phyloP scores from a whole-genome alignment of 35 echinoderm and acorn worm species.

The Eucidaris tribuloides region DNA sequence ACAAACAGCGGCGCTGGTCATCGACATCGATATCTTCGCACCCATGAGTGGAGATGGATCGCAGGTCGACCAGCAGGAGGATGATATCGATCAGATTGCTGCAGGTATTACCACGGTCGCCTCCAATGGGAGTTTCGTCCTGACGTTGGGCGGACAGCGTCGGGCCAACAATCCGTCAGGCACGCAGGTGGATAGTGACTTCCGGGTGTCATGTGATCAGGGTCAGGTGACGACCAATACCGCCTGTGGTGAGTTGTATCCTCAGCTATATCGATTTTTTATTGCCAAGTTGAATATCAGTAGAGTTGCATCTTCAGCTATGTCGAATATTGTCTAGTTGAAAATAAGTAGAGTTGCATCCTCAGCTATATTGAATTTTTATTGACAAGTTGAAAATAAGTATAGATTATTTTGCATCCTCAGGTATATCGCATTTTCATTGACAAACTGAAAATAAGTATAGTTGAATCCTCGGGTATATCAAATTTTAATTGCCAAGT shows the following conservation, averaged over 20 bases:
- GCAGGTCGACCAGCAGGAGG: neutral
- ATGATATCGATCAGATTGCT: neutral
- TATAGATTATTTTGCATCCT: too few species aligned
- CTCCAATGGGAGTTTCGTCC: neutral
- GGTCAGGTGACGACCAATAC: neutral
- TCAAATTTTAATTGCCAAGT: too few species aligned
- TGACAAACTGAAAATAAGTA: too few species aligned
- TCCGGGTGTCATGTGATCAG: neutral
- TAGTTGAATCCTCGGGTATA: too few species aligned
- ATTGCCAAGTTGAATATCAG: too few species aligned
- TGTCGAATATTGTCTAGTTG: too few species aligned
- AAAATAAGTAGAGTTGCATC: too few species aligned
- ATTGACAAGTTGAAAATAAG: too few species aligned
- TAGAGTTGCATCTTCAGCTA: too few species aligned
- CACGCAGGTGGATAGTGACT: neutral
- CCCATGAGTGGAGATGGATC: neutral
- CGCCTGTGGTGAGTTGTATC: slow-evolving; percentile 19
- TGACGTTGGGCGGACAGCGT: neutral
- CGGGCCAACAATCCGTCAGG: neutral
- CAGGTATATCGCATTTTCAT: too few species aligned
- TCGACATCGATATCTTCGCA: neutral
- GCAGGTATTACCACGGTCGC: neutral
- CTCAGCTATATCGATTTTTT: too few species aligned
- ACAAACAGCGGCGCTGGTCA: neutral
- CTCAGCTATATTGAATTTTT: too few species aligned